Conservation (phyloP, 2,888 invertebrate species). For the Chrysolina oricalcia region DNA sequence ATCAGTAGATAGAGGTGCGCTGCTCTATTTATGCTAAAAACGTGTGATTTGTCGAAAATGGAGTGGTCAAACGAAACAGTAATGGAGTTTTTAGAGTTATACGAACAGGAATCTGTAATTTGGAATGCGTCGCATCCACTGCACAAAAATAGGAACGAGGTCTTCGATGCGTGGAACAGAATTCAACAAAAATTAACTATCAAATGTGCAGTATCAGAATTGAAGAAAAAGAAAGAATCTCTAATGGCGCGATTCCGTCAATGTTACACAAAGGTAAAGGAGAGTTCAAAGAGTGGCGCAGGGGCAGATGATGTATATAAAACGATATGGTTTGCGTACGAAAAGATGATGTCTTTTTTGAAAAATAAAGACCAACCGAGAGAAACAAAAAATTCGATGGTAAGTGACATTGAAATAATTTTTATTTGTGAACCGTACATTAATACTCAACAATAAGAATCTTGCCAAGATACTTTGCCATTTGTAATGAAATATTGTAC, state of each 20-base stretch:
- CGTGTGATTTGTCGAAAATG: too few relatives aligned
- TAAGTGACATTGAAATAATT: not conserved
- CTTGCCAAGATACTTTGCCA: constrained; percentile 22
- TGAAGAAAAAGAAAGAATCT: constrained; percentile 26
- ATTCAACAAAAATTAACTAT: constrained; percentile 1
- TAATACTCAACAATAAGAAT: constrained; percentile 15
- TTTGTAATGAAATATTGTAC: constrained; percentile 29
- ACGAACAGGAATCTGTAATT: not conserved
- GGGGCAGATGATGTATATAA: not conserved
- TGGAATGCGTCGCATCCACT: constrained; percentile 17
- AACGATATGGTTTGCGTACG: not conserved
- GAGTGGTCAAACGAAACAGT: too few relatives aligned
- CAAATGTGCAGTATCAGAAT: not conserved
- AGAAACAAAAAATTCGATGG: not conserved
- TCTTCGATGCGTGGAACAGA: constrained; percentile 11
- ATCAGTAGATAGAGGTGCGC: too few relatives aligned
- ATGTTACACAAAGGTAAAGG: not conserved
- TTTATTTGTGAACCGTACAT: not conserved
- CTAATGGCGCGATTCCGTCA: not conserved
- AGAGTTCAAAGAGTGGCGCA: not conserved
- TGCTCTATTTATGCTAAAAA: too few relatives aligned
- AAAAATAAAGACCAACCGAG: not conserved
- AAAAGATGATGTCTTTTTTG: not conserved
- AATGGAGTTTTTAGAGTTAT: too few relatives aligned
- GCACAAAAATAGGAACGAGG: constrained; percentile 23